phyloP scores from a whole-genome alignment of 2,797 vertebrate genomes.

The Pygocentrus nattereri region DNA sequence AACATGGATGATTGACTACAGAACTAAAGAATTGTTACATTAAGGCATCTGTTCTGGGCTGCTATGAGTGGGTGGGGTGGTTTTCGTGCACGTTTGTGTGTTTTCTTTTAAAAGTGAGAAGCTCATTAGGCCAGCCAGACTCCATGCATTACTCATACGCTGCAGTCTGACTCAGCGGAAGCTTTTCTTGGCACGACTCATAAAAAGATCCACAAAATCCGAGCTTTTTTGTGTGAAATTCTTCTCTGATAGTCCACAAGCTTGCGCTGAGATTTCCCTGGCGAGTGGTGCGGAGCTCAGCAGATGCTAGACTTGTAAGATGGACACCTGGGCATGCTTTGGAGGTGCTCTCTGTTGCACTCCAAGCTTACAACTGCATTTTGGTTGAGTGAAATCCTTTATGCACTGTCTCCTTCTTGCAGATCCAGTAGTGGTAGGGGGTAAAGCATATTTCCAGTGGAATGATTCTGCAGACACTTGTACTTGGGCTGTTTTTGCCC shows the following conservation, averaged over 20 bases:
- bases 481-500: neutral
- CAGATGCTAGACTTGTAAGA: slow-evolving; percentile 38
- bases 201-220: neutral
- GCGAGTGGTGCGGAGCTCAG: slow-evolving; percentile 23
- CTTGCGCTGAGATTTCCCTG: slow-evolving; percentile 23
- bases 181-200: neutral
- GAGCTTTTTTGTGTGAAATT: slow-evolving; percentile 15
- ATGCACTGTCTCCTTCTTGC: neutral
- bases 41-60: neutral
- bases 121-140: slow-evolving; percentile 21
- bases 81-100: neutral
- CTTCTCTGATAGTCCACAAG: slow-evolving; percentile 9
- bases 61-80: neutral
- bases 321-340: slow-evolving; percentile 4
- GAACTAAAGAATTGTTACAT: too few relatives aligned
- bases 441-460: neutral
- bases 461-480: neutral
- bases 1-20: too few relatives aligned
- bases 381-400: slow-evolving; percentile 4
- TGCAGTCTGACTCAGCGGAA: slow-evolving; percentile 17
- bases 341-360: neutral
- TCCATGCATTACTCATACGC: slow-evolving; percentile 28
- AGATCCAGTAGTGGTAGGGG: neutral
- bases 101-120: neutral
- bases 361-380: neutral